Evolutionary conservation across 2,888 invertebrate species (phyloP), one percentile per base, ranked within the genome.

Genomic region (Boloria selene): DNA sequence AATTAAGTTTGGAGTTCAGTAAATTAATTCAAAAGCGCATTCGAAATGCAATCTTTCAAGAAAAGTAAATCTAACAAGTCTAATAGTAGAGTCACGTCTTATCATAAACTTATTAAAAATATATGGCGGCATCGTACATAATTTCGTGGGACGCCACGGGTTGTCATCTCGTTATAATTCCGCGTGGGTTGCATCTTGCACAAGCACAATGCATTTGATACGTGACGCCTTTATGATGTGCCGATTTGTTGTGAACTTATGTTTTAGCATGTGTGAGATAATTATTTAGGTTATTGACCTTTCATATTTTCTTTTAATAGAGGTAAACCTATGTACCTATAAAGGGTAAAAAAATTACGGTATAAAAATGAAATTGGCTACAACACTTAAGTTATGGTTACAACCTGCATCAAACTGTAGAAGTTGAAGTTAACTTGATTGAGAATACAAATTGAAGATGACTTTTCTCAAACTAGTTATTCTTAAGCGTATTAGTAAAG

Each of bases 171-270:
- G 74, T 76, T 82, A 74, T 73, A 70, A 79, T 78, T 77, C 75
- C 71, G 74, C 73, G 74, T 74, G 72, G 76, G 73, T 71, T 56
- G 78, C 80, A 79, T 77, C 84, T 75, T 80, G 79, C 80, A 81
- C 77, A 78, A 79, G 79, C 80, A 81, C 76, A 78, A 79, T 78
- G 73, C 79, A 74, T 75, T 76, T 79, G 75, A 74, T 75, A 83
- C 81, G 80, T 79, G 81, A 76, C 67, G 75, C 76, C 76, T 82
- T 83, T 81, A 79, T 79, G 79, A 80, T 77, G 76, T 72, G 79
- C 82, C 83, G 82, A 82, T 82, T 78, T 78, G 76, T 75, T 72
- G 72, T 54, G 61, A 53, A 49, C 66, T 44, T 14, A 18, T 26
- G 26, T 61, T 44, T 65, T 54, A 47, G 10, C 44, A 26, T 59